Evolutionary conservation across 92 coral and sea anemone genomes (phyloP), one percentile per base, ranked within the genome.

Genomic region (Plumapathes pennacea): DNA sequence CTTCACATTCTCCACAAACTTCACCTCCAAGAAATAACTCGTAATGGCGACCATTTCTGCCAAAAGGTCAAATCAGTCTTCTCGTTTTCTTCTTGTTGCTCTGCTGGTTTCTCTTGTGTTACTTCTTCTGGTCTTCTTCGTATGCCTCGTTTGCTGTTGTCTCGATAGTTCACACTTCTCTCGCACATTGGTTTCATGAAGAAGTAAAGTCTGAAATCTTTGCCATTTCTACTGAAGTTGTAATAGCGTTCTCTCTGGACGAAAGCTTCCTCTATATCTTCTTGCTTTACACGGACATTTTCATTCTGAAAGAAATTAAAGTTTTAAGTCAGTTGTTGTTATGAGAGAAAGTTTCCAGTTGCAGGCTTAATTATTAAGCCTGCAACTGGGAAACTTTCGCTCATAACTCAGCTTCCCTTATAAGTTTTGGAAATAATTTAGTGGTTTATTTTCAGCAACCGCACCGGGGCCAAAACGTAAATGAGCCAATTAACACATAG

Each of bases 121-220:
- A 40, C 41, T 6, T 44, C 29, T 14, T n/a, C 23, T 0, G 68
- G 68, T 27, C 85, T 39, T 17, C 85, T 78, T 0, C 85, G 71
- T 10, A 78, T 79, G 11, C 25, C 40, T 38, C 48, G 57, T 27
- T 60, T 73, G n/a, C 78, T 51, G 66, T 78, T 69, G 34, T 74
- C 76, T 43, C 70, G 28, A 45, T 83, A 60, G 42, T 69, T 46
- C 75, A 44, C 25, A 55, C 60, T 36, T 57, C 83, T 45, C 54
- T 54, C 63, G 51, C 57, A 83, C 96, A 88, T 88, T 10, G 90
- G 96, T 21, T 60, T 83, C 86, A 88, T 63, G 64, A 71, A 78
- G 55, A 83, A 88, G 43, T 88, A 85, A 43, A 88, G 62, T 3
- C 86, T 75, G 46, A 72, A 72, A 24, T 65, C 72, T 32, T 88